These are phyloP conservation scores for Geophilus truncorum DNA, from an alignment of 2,888 invertebrate genomes.

Conservation along the genomic window DNA sequence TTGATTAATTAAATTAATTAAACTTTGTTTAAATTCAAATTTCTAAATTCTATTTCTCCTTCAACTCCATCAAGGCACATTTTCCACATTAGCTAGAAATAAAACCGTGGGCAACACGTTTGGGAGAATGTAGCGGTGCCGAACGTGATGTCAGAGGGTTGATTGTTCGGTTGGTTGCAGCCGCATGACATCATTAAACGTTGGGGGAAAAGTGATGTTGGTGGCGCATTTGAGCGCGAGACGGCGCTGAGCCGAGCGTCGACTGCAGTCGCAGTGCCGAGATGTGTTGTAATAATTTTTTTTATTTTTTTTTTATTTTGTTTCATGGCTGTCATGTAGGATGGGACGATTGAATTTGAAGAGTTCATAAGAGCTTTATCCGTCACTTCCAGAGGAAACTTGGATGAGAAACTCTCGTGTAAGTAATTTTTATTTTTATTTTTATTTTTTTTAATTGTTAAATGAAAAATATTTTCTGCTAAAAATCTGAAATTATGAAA, in stretches of 20 bases:
- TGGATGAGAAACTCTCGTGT: constrained; percentile 98
- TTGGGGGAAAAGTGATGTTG: not conserved
- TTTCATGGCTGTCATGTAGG: constrained; percentile 59
- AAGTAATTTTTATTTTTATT: constrained; percentile 54
- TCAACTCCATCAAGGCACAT: no score
- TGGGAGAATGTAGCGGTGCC: no score
- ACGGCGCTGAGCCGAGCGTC: not conserved
- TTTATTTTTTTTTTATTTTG: constrained; percentile 3
- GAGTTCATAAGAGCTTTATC: constrained; percentile 98
- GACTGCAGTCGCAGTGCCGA: not conserved
- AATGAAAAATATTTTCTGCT: no score
- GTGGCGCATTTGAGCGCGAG: not conserved
- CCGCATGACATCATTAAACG: not conserved
- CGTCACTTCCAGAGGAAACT: constrained; percentile 95
- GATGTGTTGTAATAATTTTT: not conserved
- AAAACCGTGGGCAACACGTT: no score
- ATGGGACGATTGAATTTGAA: constrained; percentile 98
- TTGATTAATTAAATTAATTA: no score
- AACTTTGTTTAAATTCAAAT: no score
- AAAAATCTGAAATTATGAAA: no score
- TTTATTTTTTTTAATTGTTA: not conserved
- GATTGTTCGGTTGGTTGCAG: not conserved
- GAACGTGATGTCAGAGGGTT: not conserved
- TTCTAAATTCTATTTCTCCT: no score
- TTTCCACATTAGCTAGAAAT: no score